Percentiles rank a stretch among this genome's conserved stretches.
These are phyloP conservation scores for Leptonema lineaticorne DNA, from an alignment of 1,140 invertebrate species.

Conservation along the genomic window DNA sequence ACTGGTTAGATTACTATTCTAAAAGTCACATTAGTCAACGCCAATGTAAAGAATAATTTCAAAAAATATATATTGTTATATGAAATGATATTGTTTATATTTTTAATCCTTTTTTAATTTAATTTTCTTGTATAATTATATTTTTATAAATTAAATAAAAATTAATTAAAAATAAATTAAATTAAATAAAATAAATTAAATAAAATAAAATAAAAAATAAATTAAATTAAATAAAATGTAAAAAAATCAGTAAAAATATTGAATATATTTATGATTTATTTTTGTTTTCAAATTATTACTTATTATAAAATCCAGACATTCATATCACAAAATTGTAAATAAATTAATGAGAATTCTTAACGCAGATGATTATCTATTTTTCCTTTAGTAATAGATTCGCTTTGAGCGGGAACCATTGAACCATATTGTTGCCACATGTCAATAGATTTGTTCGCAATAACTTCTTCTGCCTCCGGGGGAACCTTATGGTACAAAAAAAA, in stretches of 20 bases:
- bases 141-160: not conserved
- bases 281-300: not conserved
- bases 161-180: not conserved
- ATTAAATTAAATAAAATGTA: not conserved
- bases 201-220: not conserved
- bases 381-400: slow-evolving; percentile 43
- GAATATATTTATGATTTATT: not conserved
- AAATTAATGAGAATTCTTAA: not conserved
- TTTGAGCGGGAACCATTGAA: slow-evolving; percentile 48
- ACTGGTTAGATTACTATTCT: not conserved
- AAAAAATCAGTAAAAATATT: not conserved
- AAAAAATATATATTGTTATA: not conserved
- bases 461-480: slow-evolving; percentile 71
- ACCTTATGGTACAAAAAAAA: slow-evolving; percentile 55
- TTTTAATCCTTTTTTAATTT: not conserved
- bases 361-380: slow-evolving; percentile 32
- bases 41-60: not conserved
- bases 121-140: not conserved
- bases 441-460: slow-evolving; percentile 76
- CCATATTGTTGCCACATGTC: slow-evolving; percentile 71
- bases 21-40: not conserved
- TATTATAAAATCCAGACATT: not conserved
- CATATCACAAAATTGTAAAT: not conserved
- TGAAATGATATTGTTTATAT: not conserved
- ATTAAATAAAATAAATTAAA: not conserved